Percentiles rank a stretch among this genome's conserved stretches.
Conservation (phyloP, 2,888 invertebrate species). For the Calliopum simillimum region DNA sequence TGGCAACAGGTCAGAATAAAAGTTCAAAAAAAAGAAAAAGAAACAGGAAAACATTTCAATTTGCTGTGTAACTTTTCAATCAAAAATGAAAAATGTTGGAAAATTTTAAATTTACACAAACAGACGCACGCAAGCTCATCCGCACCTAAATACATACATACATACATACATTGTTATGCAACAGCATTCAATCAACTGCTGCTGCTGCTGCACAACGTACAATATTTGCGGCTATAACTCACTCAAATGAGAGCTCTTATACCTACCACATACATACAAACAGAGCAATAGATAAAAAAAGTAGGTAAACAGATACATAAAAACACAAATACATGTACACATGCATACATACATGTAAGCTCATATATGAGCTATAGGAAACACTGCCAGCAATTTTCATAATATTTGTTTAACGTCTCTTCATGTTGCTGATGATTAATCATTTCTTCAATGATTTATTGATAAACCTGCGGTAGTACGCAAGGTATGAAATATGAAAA, state of each 20-base stretch:
- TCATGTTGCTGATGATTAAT: slow-evolving; percentile 22
- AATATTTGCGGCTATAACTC: no score
- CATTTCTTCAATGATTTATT: slow-evolving; percentile 16
- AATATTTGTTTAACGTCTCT: slow-evolving; percentile 22
- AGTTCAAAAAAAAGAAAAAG: no score
- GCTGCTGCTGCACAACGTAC: no score
- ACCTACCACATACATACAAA: not conserved
- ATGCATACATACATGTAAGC: no score
- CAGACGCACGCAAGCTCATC: not conserved
- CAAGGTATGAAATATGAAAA: not conserved
- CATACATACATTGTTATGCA: not conserved
- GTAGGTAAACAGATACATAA: no score
- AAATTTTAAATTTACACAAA: not conserved
- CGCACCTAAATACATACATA: not conserved
- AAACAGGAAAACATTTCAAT: slow-evolving; percentile 7
- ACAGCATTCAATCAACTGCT: not conserved
- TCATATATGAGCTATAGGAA: no score
- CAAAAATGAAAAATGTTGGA: slow-evolving; percentile 18
- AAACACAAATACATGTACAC: no score
- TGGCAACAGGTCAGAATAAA: not conserved
- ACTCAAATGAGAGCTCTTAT: no score
- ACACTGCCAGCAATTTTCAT: not conserved
- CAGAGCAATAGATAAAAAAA: not conserved
- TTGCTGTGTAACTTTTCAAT: slow-evolving; percentile 8
- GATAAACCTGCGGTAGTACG: slow-evolving; percentile 5